A percentile compares a stretch with the other conserved stretches of the same genome.
These are phyloP conservation scores for Stichopus horrens DNA, from an alignment of 53 echinoderm and acorn worm species.

Conservation along the genomic window DNA sequence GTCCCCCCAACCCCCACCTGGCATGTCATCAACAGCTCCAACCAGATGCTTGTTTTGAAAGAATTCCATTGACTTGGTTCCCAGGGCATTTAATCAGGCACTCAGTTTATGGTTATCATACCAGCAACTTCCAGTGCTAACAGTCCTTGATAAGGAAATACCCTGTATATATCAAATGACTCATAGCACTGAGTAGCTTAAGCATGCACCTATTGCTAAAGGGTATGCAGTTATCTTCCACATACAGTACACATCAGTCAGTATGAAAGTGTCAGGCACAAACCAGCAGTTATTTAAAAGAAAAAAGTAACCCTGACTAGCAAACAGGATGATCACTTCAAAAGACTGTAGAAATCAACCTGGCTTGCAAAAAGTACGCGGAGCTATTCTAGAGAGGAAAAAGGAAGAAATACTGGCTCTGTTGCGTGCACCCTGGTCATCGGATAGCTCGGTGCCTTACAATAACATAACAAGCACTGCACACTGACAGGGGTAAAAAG, in stretches of 20 bases:
- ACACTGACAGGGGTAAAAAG: no score
- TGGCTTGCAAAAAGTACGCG: no score
- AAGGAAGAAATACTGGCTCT: no score
- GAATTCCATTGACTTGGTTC: neutral
- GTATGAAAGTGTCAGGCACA: neutral
- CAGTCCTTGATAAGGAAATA: slow-evolving; percentile 19
- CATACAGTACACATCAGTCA: neutral
- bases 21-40: neutral
- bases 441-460: no score
- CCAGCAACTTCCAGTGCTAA: slow-evolving; percentile 8
- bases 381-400: no score
- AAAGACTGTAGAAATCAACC: no score
- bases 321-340: no score
- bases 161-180: slow-evolving; percentile 23
- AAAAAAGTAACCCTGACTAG: no score
- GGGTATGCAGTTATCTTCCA: neutral
- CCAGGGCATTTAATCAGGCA: slow-evolving; percentile 1
- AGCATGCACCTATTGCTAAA: neutral
- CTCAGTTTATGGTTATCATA: neutral
- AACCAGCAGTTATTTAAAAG: neutral
- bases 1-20: neutral
- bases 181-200: neutral
- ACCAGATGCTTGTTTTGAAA: neutral
- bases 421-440: no score
- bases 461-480: no score